Percentiles rank a stretch among this genome's conserved stretches.
These are phyloP conservation scores for Thamnophis sirtalis DNA, from an alignment of 2,113 vertebrate species.

Conservation along the genomic window DNA sequence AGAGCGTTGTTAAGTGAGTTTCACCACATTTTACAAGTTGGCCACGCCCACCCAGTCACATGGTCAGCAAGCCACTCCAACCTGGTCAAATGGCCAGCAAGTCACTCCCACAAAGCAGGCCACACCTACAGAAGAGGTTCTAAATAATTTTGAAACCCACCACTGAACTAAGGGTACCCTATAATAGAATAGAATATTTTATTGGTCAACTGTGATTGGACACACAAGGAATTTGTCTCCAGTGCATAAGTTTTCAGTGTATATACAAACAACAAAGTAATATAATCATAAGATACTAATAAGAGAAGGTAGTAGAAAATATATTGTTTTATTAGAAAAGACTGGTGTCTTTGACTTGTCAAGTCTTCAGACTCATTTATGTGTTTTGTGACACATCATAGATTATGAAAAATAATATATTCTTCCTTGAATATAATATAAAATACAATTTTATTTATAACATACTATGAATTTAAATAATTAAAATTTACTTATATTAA, in stretches of 20 bases:
- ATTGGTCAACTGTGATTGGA: neutral
- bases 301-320: neutral
- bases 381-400: neutral
- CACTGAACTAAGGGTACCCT: too few species aligned
- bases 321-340: neutral
- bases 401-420: too few species aligned
- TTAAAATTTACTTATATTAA: neutral
- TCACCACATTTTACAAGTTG: too few species aligned
- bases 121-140: too few species aligned
- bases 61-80: too few species aligned
- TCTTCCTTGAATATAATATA: neutral
- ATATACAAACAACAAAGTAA: neutral
- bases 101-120: too few species aligned
- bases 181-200: neutral
- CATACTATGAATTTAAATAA: neutral
- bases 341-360: neutral
- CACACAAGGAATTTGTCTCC: neutral
- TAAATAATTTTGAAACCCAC: too few species aligned
- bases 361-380: neutral
- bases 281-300: neutral
- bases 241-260: neutral
- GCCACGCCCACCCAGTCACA: too few species aligned
- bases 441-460: neutral
- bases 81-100: too few species aligned
- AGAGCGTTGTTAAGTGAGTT: too few species aligned